Evolutionary conservation across 2,888 invertebrate genomes (phyloP).

Genomic region (Drosophila monieri): DNA sequence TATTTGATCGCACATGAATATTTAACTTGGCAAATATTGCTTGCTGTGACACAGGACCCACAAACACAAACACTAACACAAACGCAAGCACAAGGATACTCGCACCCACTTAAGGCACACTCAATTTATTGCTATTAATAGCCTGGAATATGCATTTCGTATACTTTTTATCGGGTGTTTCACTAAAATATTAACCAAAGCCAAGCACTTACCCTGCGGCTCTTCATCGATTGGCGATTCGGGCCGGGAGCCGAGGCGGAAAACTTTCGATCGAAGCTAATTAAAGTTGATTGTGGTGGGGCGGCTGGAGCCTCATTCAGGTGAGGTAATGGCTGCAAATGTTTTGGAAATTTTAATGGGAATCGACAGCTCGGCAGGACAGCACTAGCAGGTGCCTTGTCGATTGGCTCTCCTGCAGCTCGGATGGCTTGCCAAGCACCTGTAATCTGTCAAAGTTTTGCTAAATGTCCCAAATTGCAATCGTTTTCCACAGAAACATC

Average conservation of each 20-base stretch:
- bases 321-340: conserved; percentile 55
- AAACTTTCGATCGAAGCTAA: conserved; percentile 28
- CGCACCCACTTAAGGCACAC: conserved; percentile 42
- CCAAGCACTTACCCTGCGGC: conserved; percentile 16
- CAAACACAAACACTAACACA: not conserved
- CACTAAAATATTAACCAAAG: conserved; percentile 52
- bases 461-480: conserved; percentile 48
- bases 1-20: conserved; percentile 73
- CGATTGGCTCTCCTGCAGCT: conserved; percentile 22
- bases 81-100: conserved; percentile 2
- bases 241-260: not conserved
- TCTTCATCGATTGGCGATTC: conserved; percentile 15
- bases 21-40: conserved; percentile 66
- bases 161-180: conserved; percentile 56
- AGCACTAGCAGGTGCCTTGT: conserved; percentile 8
- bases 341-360: conserved; percentile 39
- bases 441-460: conserved; percentile 25
- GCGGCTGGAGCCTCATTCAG: conserved; percentile 22
- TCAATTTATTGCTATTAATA: conserved; percentile 75
- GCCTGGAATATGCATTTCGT: conserved; percentile 57
- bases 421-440: conserved; percentile 8
- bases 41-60: conserved; percentile 30
- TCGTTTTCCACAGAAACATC: conserved; percentile 25
- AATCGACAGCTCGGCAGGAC: conserved; percentile 9
- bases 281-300: conserved; percentile 44